Percentiles rank a stretch among this genome's conserved stretches.
phyloP scores from a whole-genome alignment of 2,797 vertebrate species.

The Falco novaeseelandiae region DNA sequence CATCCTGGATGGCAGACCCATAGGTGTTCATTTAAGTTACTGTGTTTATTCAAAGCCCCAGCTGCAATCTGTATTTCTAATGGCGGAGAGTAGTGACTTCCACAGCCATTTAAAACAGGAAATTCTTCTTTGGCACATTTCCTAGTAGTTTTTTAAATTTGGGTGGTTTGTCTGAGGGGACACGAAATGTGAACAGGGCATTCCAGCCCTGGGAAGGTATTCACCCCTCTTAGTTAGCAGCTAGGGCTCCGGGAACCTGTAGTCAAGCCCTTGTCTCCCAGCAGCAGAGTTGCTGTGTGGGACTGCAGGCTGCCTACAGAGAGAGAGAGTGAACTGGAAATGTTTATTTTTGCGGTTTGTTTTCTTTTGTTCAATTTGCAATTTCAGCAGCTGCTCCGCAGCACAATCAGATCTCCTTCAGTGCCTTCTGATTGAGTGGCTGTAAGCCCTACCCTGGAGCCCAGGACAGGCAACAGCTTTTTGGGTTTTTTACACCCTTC shows the following conservation, averaged over 20 bases:
- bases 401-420: background rate
- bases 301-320: background rate
- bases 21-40: background rate
- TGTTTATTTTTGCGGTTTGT: background rate
- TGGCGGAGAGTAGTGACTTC: background rate
- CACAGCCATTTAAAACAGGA: background rate
- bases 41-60: background rate
- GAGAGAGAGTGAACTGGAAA: background rate
- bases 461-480: background rate
- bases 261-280: background rate
- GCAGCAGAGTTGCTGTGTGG: accelerated
- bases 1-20: background rate
- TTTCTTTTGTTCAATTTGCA: background rate
- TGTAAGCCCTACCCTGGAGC: background rate
- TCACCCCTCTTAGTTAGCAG: slow-evolving; percentile 20
- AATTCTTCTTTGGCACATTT: background rate
- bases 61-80: background rate
- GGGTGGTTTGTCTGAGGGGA: background rate
- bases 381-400: background rate
- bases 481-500: background rate
- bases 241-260: background rate
- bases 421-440: background rate
- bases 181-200: background rate
- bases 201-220: background rate
- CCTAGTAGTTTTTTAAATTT: background rate